Evolutionary conservation across 2,888 invertebrate genomes (phyloP).

Genomic region (Papilio protenor): DNA sequence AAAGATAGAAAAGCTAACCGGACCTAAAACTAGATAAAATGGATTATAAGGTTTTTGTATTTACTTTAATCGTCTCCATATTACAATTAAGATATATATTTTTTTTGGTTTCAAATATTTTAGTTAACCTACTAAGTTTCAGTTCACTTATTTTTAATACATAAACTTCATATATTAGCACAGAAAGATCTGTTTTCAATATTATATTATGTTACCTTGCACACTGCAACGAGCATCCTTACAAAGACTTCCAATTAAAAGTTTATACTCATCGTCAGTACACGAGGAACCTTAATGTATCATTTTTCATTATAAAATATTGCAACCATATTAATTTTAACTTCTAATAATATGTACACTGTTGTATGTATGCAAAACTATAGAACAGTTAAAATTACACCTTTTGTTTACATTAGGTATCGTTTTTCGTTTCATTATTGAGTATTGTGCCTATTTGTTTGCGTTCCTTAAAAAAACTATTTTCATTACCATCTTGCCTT

Average conservation of each 20-base stretch:
- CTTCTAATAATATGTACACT: neutral
- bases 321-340: neutral
- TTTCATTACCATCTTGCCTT: neutral
- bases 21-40: neutral
- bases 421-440: neutral
- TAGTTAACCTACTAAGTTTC: neutral
- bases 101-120: neutral
- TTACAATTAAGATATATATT: no score
- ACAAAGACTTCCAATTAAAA: constrained; percentile 5
- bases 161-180: neutral
- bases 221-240: neutral
- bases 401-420: no score
- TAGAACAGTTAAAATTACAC: neutral
- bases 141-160: neutral
- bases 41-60: neutral
- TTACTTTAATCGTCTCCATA: no score
- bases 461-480: neutral
- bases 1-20: neutral
- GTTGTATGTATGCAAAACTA: neutral
- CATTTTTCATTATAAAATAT: neutral
- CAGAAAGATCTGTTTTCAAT: neutral
- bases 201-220: no score
- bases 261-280: neutral
- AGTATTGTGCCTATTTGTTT: neutral
- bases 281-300: neutral